Evolutionary conservation across 1,140 invertebrate species (phyloP).

Genomic region (Penaeus chinensis): DNA sequence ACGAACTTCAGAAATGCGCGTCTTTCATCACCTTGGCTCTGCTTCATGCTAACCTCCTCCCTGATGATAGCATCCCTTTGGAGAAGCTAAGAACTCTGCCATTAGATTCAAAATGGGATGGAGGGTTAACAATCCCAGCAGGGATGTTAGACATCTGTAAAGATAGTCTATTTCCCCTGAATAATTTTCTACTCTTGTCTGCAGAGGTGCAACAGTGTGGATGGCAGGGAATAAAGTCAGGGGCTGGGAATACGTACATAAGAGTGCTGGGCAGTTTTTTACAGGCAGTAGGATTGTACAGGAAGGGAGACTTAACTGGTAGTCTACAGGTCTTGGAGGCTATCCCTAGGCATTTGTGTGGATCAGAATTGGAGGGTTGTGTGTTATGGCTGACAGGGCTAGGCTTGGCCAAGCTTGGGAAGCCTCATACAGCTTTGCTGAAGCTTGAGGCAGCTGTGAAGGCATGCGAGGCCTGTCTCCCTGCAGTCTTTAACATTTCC

Average conservation of each 20-base stretch:
- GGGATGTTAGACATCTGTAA: too few species aligned
- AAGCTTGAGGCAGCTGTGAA: slow-evolving; percentile 44
- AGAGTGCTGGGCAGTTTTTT: slow-evolving; percentile 20
- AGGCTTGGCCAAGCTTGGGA: slow-evolving; percentile 21
- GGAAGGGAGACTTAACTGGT: slow-evolving; percentile 6
- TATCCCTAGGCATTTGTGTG: slow-evolving; percentile 2
- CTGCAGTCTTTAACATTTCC: slow-evolving; percentile 45
- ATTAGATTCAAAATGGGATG: too few species aligned
- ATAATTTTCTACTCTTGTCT: too few species aligned
- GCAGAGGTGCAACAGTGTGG: too few species aligned
- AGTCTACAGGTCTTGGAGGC: slow-evolving; percentile 1
- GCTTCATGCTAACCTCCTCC: slow-evolving; percentile 31
- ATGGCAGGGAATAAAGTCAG: too few species aligned
- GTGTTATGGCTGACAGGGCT: slow-evolving; percentile 35
- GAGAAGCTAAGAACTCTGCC: too few species aligned
- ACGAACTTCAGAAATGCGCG: background rate
- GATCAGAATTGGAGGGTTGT: slow-evolving; percentile 26
- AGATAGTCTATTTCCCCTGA: too few species aligned
- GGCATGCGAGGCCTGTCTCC: background rate
- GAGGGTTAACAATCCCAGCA: too few species aligned
- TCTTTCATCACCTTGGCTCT: background rate
- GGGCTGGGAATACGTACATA: background rate
- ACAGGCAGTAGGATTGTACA: slow-evolving; percentile 8
- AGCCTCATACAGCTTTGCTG: slow-evolving; percentile 36
- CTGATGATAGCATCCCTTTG: background rate